Evolutionary conservation across 2,113 vertebrate genomes (phyloP).

Genomic region (Mustelus asterias): DNA sequence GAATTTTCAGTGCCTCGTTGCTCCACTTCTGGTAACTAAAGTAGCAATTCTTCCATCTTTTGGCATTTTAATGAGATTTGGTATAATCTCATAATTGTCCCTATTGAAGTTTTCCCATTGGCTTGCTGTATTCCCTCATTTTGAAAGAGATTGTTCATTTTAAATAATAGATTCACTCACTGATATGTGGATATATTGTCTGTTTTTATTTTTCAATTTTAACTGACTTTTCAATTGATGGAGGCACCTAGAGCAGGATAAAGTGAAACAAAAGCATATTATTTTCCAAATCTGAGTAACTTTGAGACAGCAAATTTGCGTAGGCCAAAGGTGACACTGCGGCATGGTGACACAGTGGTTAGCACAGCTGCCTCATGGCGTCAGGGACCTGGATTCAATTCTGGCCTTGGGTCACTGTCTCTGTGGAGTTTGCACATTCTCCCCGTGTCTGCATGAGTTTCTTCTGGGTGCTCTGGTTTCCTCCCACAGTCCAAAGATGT

Average conservation of each 20-base stretch:
- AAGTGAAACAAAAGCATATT: background rate
- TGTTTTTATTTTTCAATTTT: background rate
- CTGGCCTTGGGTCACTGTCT: no score
- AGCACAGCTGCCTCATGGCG: no score
- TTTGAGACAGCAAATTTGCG: background rate
- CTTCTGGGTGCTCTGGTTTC: no score
- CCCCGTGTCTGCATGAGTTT: no score
- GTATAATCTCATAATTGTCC: background rate
- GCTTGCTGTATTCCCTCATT: background rate
- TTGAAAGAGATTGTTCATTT: background rate
- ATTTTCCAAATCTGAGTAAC: background rate
- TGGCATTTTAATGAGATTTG: background rate
- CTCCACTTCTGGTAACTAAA: background rate
- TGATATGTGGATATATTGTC: background rate
- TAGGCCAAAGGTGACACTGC: background rate
- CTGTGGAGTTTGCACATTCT: no score
- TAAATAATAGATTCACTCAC: background rate
- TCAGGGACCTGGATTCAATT: no score
- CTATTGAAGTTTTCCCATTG: background rate
- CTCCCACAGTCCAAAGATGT: no score
- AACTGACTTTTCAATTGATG: background rate
- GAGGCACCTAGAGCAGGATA: background rate
- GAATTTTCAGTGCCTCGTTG: background rate
- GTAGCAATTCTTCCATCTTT: background rate
- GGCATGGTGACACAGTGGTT: no score